Base-by-base conservation (phyloP, 2,888 invertebrate genomes). In the Elaeidobius kamerunicus region DNA sequence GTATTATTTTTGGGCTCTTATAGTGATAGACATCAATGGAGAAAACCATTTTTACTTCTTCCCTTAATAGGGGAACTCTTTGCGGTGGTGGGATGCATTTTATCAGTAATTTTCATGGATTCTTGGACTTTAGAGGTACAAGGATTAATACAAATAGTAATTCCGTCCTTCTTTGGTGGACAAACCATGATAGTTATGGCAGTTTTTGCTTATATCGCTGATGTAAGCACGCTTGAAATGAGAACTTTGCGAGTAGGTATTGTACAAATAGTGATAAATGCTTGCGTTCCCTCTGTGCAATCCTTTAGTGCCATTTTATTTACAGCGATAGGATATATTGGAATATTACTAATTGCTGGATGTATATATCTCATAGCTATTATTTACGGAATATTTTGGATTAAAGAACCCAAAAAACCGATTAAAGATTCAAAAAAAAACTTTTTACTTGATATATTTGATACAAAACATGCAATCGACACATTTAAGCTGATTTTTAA, bases 171-270 rank as follows among this genome's bases (percentile, higher is more conserved):
- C 20, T 76, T 78, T 17, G 83, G 84, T 19, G 81, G 82, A 16
- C 71, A 75, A 53, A 75, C 81, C 0, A 69, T 72, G 65, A 53
- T 74, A 14, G 64, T 69, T 3, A 72, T 73, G 71, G 72, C 72
- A 9, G 61, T 67, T 11, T 73, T 69, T 52, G 65, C 73, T 1
- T 74, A 74, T 52, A 68, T 74, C 16, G 72, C 73, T 2, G 73
- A 73, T 59, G 67, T 72, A 2, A 73, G 82, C 32, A 73, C 79
- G 1, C 50, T 78, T 16, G 79, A 82, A 60, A 75, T 78, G 58
- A 73, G 83, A 18, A 84, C 83, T 1, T 75, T 83, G 40, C 73
- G 83, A 62, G 75, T 83, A 38, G 84, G 83, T 11, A 64, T 82
- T n/a, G 75, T 82, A 11, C 72, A 73, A 57, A 70, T 71, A 19